Evolutionary conservation across 2,113 vertebrate species (phyloP).

Genomic region (Mirza zaza): DNA sequence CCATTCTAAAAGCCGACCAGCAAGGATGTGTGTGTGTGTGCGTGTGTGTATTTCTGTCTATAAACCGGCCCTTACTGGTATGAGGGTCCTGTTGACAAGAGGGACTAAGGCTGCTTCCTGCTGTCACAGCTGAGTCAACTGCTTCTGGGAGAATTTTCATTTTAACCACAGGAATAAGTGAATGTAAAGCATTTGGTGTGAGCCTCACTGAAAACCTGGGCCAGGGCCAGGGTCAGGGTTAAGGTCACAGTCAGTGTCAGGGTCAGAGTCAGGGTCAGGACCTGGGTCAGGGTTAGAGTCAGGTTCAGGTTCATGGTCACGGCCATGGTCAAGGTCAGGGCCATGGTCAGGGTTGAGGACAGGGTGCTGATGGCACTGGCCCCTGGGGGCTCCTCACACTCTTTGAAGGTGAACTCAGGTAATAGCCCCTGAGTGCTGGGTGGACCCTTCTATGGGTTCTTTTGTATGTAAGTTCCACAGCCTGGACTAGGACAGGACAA

Average conservation of each 20-base stretch:
- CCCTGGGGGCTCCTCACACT: background rate
- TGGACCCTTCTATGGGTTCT: accelerated
- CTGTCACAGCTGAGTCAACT: background rate
- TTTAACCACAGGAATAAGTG: background rate
- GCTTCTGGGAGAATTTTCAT: background rate
- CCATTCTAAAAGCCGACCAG: background rate
- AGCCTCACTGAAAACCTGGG: background rate
- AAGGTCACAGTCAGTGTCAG: background rate
- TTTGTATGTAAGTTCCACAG: accelerated
- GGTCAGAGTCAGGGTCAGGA: background rate
- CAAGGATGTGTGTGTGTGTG: too few species aligned
- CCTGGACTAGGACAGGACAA: background rate
- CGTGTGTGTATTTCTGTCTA: background rate
- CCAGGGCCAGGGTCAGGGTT: background rate
- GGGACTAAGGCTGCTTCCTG: background rate
- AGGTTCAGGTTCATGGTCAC: background rate
- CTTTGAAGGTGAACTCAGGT: background rate
- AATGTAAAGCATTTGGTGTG: background rate
- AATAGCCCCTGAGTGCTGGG: too few species aligned
- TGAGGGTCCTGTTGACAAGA: background rate
- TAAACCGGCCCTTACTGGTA: accelerated
- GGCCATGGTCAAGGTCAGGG: background rate
- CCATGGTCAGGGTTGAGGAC: background rate
- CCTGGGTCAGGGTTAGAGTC: background rate
- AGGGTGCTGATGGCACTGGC: accelerated